Percentiles rank a stretch among this genome's conserved stretches.
Conservation (phyloP, 1,140 invertebrate species). For the Drosophila kepulauana region DNA sequence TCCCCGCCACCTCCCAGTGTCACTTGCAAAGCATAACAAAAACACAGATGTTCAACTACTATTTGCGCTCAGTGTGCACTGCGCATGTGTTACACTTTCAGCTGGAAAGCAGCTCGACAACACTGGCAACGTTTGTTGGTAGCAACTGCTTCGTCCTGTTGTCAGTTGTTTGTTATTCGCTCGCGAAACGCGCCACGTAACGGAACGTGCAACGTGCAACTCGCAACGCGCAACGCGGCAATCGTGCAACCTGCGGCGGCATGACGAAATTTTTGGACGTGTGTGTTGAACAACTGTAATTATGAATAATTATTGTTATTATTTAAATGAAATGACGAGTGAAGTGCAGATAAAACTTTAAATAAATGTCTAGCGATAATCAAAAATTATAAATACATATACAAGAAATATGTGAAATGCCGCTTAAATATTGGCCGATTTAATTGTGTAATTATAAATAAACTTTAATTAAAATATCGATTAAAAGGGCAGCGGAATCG, state of each 20-base stretch:
- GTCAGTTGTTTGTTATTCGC: conserved; percentile 57
- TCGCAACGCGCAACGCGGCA: conserved; percentile 22
- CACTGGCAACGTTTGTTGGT: conserved; percentile 40
- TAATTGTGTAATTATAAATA: conserved; percentile 4
- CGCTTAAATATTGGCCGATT: neutral
- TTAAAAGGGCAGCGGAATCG: conserved; percentile 26
- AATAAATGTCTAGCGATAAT: neutral
- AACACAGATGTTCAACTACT: conserved; percentile 64
- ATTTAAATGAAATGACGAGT: neutral
- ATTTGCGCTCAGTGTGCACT: conserved; percentile 1
- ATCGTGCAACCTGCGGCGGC: conserved; percentile 52
- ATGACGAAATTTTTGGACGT: conserved; percentile 15
- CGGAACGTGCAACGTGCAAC: conserved; percentile 35
- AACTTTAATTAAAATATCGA: conserved; percentile 35
- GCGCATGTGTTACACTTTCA: conserved; percentile 37
- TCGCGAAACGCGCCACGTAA: conserved; percentile 61
- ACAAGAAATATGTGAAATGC: neutral
- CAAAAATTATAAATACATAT: neutral
- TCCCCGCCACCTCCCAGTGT: neutral
- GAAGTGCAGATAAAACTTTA: neutral
- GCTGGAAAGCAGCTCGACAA: conserved; percentile 51
- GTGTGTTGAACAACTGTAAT: conserved; percentile 7
- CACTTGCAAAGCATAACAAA: conserved; percentile 63
- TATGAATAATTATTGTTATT: conserved; percentile 8
- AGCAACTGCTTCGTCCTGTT: conserved; percentile 20